phyloP scores from a whole-genome alignment of 2,113 vertebrate species.

The Nansenia antarctica region DNA sequence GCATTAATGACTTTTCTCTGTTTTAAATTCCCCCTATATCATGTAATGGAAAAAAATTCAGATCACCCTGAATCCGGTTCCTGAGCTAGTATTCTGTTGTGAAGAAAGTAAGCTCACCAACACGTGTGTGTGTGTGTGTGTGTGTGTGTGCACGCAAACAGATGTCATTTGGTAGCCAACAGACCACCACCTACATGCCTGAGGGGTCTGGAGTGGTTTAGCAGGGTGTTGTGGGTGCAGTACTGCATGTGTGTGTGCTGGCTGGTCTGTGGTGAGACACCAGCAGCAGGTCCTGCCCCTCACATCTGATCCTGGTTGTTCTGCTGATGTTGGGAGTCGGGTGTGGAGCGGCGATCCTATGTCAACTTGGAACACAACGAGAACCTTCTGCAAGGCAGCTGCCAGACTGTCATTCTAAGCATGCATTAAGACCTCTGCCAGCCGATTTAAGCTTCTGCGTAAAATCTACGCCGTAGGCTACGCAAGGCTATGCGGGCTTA shows the following conservation, averaged over 20 bases:
- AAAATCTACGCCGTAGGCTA: no score
- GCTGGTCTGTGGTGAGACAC: not conserved
- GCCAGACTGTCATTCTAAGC: no score
- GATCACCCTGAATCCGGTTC: no score
- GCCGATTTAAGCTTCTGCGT: no score
- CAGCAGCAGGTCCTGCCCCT: not conserved
- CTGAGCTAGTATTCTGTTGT: not conserved
- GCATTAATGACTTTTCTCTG: conserved; percentile 30
- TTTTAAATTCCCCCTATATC: conserved; percentile 16
- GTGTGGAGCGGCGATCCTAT: not conserved
- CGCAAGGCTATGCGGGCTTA: no score
- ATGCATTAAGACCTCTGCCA: no score
- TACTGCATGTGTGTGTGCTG: not conserved
- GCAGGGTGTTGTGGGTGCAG: not conserved
- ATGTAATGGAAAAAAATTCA: no score
- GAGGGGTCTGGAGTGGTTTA: not conserved
- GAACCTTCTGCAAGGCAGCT: not conserved
- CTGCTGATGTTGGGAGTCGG: not conserved
- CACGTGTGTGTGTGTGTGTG: not conserved
- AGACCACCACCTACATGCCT: not conserved
- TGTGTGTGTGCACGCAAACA: not conserved
- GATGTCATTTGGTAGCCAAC: not conserved
- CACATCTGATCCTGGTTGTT: not conserved
- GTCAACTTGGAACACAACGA: no score
- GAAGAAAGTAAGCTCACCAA: conserved; percentile 16